Evolutionary conservation across 2,113 vertebrate genomes (phyloP), one percentile per base, ranked within the genome.

Genomic region (Sinosuthora webbiana): DNA sequence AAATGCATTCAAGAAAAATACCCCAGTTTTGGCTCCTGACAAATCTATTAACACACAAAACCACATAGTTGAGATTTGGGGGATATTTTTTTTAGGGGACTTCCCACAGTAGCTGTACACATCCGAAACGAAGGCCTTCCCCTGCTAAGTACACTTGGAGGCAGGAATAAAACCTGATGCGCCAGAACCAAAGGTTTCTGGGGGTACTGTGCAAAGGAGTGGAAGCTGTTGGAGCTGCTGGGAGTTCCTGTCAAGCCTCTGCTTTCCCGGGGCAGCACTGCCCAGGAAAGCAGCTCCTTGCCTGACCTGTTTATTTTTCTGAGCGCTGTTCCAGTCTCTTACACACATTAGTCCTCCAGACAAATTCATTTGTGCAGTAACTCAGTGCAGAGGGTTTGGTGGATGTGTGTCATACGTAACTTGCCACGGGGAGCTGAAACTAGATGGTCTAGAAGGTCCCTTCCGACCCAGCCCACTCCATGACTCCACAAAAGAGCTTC

Each of bases 11-110:
- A 62, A 59, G 70, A 68, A 55, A 56, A 42, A 56, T 60, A 81
- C 10, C 37, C 73, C n/a, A 18, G 12, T 79, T 94, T 25, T 91
- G 81, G 65, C 69, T 92, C 30, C 62, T 89, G 81, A 93, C 83
- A 94, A 60, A 75, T 71, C 62, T 53, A 45, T 76, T 76, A 82
- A 76, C 84, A 85, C 77, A 67, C 33, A 70, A 93, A 96, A 39
- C 64, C 83, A 59, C 76, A 37, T 15, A 47, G 42, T 3, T 94
- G 79, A 89, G 73, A 76, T 81, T 67, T 55, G 42, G 79, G 79
- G 50, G 15, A n/a, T 57, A 5, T 44, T 33, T 75, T 75, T 73
- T 91, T 41, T 14, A 74, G 76, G 86, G 64, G 80, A 63, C 80
- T 94, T 89, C 76, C 79, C 59, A 70, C 64, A 67, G 59, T 52